Conservation (phyloP, 2,888 invertebrate species). For the Papilio protenor region DNA sequence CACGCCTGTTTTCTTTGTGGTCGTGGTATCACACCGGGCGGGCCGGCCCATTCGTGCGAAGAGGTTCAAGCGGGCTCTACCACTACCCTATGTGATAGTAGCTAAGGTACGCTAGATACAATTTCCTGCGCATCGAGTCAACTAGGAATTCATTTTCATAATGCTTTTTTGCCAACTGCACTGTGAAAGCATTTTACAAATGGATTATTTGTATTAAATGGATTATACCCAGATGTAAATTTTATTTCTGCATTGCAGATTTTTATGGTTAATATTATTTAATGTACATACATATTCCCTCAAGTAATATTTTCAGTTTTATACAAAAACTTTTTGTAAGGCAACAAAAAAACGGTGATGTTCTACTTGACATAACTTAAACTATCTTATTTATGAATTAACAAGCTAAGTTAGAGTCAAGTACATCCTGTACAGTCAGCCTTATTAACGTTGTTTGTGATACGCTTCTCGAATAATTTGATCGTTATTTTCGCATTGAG, state of each 20-base stretch:
- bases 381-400: not conserved
- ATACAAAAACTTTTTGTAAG: not conserved
- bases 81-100: not conserved
- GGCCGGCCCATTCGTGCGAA: no score
- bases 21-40: no score
- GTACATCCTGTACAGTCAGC: not conserved
- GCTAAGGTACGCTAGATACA: not conserved
- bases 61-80: no score
- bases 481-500: constrained; percentile 16
- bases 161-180: constrained; percentile 5
- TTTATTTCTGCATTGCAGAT: not conserved
- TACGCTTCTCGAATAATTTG: not conserved
- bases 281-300: no score
- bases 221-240: constrained; percentile 11
- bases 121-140: not conserved
- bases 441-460: not conserved
- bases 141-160: not conserved
- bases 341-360: not conserved
- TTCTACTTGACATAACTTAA: not conserved
- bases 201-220: constrained; percentile 7
- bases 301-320: no score
- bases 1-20: no score
- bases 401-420: constrained; percentile 7
- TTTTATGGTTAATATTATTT: not conserved
- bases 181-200: constrained; percentile 1